Base-by-base conservation (phyloP, 2,888 invertebrate species). In the Brachyptera risi region DNA sequence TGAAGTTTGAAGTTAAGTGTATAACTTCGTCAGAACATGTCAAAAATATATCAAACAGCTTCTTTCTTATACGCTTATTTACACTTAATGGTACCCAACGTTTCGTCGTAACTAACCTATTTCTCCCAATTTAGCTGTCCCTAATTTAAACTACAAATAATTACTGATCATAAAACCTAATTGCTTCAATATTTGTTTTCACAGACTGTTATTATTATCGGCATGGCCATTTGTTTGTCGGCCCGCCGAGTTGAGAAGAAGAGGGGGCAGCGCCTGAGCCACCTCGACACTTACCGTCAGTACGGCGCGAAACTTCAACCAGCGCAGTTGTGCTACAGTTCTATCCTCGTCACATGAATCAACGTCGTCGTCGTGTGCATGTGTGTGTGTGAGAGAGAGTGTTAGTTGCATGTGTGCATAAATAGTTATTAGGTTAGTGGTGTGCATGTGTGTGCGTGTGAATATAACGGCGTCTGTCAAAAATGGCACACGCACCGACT, bases 401-500 rank as follows among this genome's bases (percentile, higher is more conserved):
- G 56, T 19, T 21, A 40, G 19, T 38, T 17, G 51, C 24, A 24
- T 50, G 19, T 7, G 51, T 21, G 51, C 15, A 4, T 50, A 31
- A n/a, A n/a, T n/a, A n/a, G n/a, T n/a, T n/a, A n/a, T n/a, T n/a
- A n/a, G n/a, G n/a, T n/a, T n/a, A n/a, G n/a, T 26, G 26, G 51
- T 50, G 51, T 50, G 35, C 42, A 42, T 57, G 57, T 24, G 57
- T 57, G 57, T 35, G 57, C 26, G 51, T 21, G 17, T 15, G 51
- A 27, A 24, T 21, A 17, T 7, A 23, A 50, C 35, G 35, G 11
- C n/a, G n/a, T n/a, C n/a, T n/a, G n/a, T n/a, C 35, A 31, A 59
- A 58, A 56, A 62, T 65, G 62, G 56, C 64, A 24, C 64, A 65
- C 58, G 62, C 62, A 17, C 56, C 65, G n/a, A 26, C 62, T 19